Base-by-base conservation (phyloP, 2,888 invertebrate species). In the Amblyjoppa proteus region DNA sequence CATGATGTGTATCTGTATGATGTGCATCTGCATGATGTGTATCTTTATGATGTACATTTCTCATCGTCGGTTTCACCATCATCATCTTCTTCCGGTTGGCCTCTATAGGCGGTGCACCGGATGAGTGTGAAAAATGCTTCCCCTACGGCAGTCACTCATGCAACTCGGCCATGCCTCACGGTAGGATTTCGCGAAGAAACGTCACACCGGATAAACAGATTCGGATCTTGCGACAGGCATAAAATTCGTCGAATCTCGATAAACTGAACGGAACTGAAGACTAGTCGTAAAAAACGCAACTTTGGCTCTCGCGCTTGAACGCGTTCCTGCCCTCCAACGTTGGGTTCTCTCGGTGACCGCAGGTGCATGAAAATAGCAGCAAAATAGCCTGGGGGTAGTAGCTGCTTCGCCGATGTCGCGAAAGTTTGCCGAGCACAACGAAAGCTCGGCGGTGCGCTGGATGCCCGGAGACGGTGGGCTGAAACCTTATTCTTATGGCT, bases 231-330 rank as follows among this genome's bases (percentile, higher is more conserved):
- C 78, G 87, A 81, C 66, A 16, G 80, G 80, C 88, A 88, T 91
- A 91, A 91, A 90, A 90, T 85, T 86, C 16, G 53, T 69, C 68
- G 69, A 70, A 85, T 82, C 68, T 84, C 88, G 89, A 90, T 91
- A 91, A 91, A 91, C 88, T 88, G 88, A 91, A 89, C 88, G 89
- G 85, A 41, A 41, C 41, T 74, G 85, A 87, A 87, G 16, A 87
- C 87, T 86, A 88, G 84, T 25, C 13, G 58, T 58, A 16, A n/a
- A 28, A 25, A 61, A 56, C 38, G 51, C 31, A 61, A 64, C 66
- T 53, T 34, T 16, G 45, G 16, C 3, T 49, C 16, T 49, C 16
- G 13, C 45, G 45, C 6, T 49, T 34, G 38, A 49, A 31, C 11
- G 51, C 16, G 7, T 38, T 49, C 38, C 45, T 66, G 20, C 45